Conservation (phyloP, 2,113 vertebrate genomes). For the Piaya cayana region DNA sequence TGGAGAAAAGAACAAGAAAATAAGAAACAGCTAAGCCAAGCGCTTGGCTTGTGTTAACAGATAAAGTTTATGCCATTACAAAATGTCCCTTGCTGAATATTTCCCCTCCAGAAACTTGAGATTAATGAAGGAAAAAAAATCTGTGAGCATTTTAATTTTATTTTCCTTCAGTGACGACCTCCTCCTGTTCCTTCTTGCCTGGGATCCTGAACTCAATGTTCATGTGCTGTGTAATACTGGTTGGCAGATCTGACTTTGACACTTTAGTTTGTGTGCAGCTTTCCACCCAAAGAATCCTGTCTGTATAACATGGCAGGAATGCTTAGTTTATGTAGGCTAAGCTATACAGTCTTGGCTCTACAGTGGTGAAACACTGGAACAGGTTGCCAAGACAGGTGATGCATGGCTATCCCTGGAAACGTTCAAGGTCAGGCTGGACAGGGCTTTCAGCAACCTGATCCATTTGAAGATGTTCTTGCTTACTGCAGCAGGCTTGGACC, state of each 20-base stretch:
- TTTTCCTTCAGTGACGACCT: not conserved
- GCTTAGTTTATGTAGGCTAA: not conserved
- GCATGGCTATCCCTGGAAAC: not conserved
- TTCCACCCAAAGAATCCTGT: not conserved
- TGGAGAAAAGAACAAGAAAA: not conserved
- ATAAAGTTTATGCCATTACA: not conserved
- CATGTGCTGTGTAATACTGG: not conserved
- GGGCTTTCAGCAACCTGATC: not conserved
- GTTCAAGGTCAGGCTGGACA: rapidly evolving
- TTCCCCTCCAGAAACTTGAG: not conserved
- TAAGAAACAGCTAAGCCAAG: not conserved
- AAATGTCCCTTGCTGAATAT: not conserved
- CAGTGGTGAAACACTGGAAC: not conserved
- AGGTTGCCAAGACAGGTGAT: not conserved
- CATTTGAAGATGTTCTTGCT: not conserved
- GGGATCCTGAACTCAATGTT: not conserved
- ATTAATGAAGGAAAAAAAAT: not conserved
- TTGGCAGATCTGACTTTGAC: not conserved
- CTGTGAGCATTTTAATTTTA: not conserved
- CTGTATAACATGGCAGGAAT: not conserved
- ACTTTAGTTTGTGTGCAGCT: not conserved
- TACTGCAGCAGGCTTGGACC: not conserved
- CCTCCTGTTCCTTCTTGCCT: not conserved
- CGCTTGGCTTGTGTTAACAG: not conserved
- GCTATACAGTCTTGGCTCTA: not conserved